Evolutionary conservation across 2,888 invertebrate species (phyloP), one percentile per base, ranked within the genome.

Genomic region (Auanema sp.): DNA sequence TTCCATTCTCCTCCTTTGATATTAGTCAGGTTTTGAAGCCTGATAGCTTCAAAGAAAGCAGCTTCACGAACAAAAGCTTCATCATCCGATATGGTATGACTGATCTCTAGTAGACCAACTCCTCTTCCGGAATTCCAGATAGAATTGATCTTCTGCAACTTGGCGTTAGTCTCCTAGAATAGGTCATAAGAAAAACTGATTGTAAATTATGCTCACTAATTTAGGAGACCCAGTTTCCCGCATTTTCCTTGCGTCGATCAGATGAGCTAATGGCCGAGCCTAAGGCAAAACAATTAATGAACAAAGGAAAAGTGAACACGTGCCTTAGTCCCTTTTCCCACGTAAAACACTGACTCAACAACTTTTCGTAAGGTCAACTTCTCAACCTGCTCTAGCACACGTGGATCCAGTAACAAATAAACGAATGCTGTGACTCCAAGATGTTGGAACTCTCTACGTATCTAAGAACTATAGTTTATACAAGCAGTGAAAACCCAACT

Each of bases 41-140:
- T 91, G 8, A 97, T 84, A 0, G 92, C 92, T 77, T 92, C 92
- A 16, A 97, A 93, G 89, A 97, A 94, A 11, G 92, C 89, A 0
- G 95, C 95, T 85, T 97, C 97, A 69, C 95, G 87, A 0, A 93
- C 93, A 75, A 90, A 92, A 0, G 97, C 96, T 84, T 97, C 97
- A 0, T 96, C 94, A 47, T 85, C 84, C 58, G 77, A 84, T 1
- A 73, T 60, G n/a, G 70, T 68, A 24, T 73, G 73, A 62, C 68
- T 42, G 16, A 73, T 60, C 49, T 73, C 73, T 50, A 70, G 64
- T 4, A 70, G 43, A 2, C 65, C 69, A 54, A 73, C 67, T 16
- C 67, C 73, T 43, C 63, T 60, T 25, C 73, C 73, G 24, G 64
- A 64, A 0, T 55, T 65, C 73, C 73, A 73, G 24, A 73, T 56